Evolutionary conservation across 2,888 invertebrate genomes (phyloP).

Genomic region (Metalampra italica): DNA sequence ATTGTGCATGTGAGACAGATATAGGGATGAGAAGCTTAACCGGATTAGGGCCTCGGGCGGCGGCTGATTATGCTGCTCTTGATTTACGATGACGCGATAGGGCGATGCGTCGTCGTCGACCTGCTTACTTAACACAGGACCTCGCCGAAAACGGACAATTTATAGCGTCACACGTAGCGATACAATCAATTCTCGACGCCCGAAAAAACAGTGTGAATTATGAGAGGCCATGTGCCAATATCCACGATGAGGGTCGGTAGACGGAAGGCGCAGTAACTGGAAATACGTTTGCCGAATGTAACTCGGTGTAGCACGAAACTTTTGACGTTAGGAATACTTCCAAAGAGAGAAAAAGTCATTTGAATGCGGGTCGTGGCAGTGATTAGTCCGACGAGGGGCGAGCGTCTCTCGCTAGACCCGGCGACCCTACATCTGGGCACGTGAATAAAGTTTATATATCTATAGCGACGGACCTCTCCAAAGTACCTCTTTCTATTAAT

Average conservation of each 20-base stretch:
- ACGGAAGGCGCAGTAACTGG: slow-evolving; percentile 15
- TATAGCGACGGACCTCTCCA: slow-evolving; percentile 20
- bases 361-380: slow-evolving; percentile 68
- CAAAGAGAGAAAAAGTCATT: slow-evolving; percentile 58
- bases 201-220: slow-evolving; percentile 58
- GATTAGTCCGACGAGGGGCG: slow-evolving; percentile 58
- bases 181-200: slow-evolving; percentile 55
- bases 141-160: slow-evolving; percentile 57
- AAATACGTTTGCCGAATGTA: slow-evolving; percentile 34
- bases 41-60: slow-evolving; percentile 61
- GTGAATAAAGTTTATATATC: slow-evolving; percentile 45
- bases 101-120: slow-evolving; percentile 36
- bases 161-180: slow-evolving; percentile 56
- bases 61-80: slow-evolving; percentile 70
- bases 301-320: slow-evolving; percentile 37
- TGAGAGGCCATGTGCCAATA: slow-evolving; percentile 55
- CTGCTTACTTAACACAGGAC: slow-evolving; percentile 57
- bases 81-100: slow-evolving; percentile 74
- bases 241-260: slow-evolving; percentile 45
- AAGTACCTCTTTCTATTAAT: slow-evolving; percentile 31
- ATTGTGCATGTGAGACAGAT: slow-evolving; percentile 65
- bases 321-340: slow-evolving; percentile 46
- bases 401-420: slow-evolving; percentile 40
- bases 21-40: slow-evolving; percentile 65
- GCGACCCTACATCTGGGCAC: slow-evolving; percentile 42